Conservation (phyloP, 1,140 invertebrate species). For the Carcinoscorpius rotundicauda region DNA sequence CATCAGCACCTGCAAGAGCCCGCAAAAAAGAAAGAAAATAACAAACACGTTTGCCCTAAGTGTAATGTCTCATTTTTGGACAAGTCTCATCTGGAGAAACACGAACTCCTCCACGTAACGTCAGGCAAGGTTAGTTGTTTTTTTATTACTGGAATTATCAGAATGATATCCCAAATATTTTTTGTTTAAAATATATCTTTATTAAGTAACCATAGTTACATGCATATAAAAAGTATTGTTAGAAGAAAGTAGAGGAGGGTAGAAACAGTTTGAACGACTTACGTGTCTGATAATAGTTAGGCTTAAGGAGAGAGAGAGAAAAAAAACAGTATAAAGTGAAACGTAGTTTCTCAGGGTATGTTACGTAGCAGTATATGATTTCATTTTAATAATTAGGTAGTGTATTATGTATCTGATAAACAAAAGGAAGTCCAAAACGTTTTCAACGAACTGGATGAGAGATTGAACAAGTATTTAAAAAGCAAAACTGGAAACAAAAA, state of each 20-base stretch:
- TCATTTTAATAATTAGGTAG: too few species aligned
- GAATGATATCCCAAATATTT: background rate
- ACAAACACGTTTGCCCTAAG: conserved; percentile 48
- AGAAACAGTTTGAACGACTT: conserved; percentile 41
- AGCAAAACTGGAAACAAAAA: too few species aligned
- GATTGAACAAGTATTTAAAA: too few species aligned
- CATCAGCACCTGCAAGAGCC: conserved; percentile 37
- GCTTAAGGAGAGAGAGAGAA: too few species aligned
- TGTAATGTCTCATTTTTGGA: conserved; percentile 62
- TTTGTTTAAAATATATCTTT: background rate
- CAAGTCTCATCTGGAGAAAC: conserved; percentile 67
- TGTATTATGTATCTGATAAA: too few species aligned
- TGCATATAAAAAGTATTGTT: background rate
- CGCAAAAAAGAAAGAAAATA: conserved; percentile 30
- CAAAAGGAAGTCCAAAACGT: too few species aligned
- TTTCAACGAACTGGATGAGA: too few species aligned
- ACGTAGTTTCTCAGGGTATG: too few species aligned
- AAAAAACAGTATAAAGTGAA: too few species aligned
- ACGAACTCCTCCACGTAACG: conserved; percentile 66
- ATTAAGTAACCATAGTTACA: background rate
- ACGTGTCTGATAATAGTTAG: too few species aligned
- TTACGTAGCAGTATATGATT: too few species aligned
- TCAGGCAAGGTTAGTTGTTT: conserved; percentile 50
- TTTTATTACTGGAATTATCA: conserved; percentile 1
- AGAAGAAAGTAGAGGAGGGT: conserved; percentile 52